Base-by-base conservation (phyloP, 2,113 vertebrate genomes). In the Mormyrus iriodes region DNA sequence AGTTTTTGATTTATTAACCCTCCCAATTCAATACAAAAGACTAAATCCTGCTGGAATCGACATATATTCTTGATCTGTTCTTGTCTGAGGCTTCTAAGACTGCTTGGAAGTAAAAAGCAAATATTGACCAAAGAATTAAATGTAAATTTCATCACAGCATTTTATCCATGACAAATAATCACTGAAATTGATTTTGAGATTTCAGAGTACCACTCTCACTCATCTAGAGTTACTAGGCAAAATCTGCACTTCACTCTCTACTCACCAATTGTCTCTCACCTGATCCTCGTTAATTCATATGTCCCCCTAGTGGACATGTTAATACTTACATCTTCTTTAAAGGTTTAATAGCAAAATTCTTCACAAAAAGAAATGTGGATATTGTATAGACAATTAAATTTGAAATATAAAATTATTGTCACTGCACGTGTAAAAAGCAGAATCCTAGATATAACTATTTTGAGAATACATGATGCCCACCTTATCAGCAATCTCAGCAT, bases 221-320 rank as follows among this genome's bases (percentile, higher is more conserved):
- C 44, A n/a, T 17, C 82, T 49, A 84, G 44, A 61, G 55, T 61
- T 84, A 84, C 35, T 21, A 44, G 44, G n/a, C 84, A 27, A n/a
- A n/a, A 17, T 44, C 35, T 3, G 39, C 9, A 44, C 35, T 44
- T 13, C 27, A 31, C 85, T 4, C 51, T 35, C 31, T 15, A 2
- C 48, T 88, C 42, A 44, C 49, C 52, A 42, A 73, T 89, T 21
- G 52, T 90, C 51, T 44, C 76, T 88, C 85, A 91, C 90, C 90
- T 91, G 91, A 79, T 61, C 65, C 9, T 53, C 85, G 5, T 89
- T 85, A 27, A 87, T 88, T 92, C 82, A 89, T 76, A 91, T 92
- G 92, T 93, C 94, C 95, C 95, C 94, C 94, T 94, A 92, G 95
- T 95, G 92, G 95, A 91, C 90, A 91, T 44, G 61, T n/a, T 13